phyloP scores from a whole-genome alignment of 2,888 invertebrate species.

The Escarpia spicata region DNA sequence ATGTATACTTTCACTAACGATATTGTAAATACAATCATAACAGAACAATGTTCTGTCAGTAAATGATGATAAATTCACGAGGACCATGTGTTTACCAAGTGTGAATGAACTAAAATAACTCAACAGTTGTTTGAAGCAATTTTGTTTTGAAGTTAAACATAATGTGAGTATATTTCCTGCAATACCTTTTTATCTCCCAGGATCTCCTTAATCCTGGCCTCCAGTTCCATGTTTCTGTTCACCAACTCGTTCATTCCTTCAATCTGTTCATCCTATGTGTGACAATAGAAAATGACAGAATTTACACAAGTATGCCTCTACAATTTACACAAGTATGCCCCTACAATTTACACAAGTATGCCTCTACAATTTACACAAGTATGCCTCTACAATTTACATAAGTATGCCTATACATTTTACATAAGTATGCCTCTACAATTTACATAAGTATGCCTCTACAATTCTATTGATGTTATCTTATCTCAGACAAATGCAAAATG shows the following conservation, averaged over 20 bases:
- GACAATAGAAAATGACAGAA: not conserved
- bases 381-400: no score
- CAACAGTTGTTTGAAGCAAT: not conserved
- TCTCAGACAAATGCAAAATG: no score
- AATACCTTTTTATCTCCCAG: constrained; percentile 26
- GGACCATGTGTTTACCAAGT: not conserved
- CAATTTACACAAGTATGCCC: no score
- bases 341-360: no score
- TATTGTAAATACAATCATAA: not conserved
- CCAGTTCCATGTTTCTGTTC: constrained; percentile 38
- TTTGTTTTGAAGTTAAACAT: not conserved
- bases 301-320: not conserved
- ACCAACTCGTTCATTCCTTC: constrained; percentile 34
- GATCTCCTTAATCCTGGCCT: constrained; percentile 34
- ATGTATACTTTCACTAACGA: not conserved
- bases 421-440: no score
- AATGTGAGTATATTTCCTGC: not conserved
- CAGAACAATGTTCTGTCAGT: not conserved
- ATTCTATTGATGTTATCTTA: no score
- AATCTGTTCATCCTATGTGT: constrained; percentile 38
- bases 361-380: no score
- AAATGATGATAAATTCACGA: not conserved
- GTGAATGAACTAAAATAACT: not conserved
- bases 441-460: no score
- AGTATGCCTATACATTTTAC: no score